Conservation (phyloP, 92 coral and sea anemone species). For the Hydrozoanthus gracilis region DNA sequence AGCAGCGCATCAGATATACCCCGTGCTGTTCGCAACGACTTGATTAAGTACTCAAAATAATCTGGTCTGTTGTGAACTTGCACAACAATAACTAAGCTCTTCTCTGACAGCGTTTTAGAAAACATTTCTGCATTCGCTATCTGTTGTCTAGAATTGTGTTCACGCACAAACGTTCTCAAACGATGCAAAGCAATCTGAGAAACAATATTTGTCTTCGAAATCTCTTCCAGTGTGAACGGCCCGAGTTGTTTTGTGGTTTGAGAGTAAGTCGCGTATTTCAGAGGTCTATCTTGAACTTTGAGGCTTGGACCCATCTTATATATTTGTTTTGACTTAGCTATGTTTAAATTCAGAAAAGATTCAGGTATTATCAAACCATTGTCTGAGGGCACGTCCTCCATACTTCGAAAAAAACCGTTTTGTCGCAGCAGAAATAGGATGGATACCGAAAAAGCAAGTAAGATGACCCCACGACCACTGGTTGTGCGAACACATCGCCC, state of each 20-base stretch:
- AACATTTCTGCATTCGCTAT: slow-evolving; percentile 72
- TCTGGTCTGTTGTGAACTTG: slow-evolving; percentile 91
- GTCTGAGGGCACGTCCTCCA: slow-evolving; percentile 11
- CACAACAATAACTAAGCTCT: slow-evolving; percentile 79
- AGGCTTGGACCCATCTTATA: not conserved
- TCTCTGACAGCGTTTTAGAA: slow-evolving; percentile 56
- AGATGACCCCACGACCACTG: not conserved
- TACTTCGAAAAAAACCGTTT: not conserved
- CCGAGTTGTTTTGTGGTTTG: not conserved
- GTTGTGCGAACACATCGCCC: slow-evolving; percentile 19
- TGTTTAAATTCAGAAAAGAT: not conserved
- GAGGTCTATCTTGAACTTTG: not conserved
- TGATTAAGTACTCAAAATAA: slow-evolving; percentile 81
- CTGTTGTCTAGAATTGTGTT: slow-evolving; percentile 59
- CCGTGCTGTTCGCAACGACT: slow-evolving; percentile 70
- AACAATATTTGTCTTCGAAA: slow-evolving; percentile 12
- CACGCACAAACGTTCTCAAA: slow-evolving; percentile 61
- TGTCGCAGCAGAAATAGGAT: slow-evolving; percentile 16
- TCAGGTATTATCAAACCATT: not conserved
- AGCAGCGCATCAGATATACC: slow-evolving; percentile 86
- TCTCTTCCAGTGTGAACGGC: not conserved
- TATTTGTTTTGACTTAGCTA: not conserved
- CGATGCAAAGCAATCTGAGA: slow-evolving; percentile 51
- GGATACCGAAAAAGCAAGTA: not conserved
- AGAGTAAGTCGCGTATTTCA: not conserved